Percentiles rank a stretch among this genome's conserved stretches.
Evolutionary conservation across 92 coral and sea anemone species (phyloP).

Genomic region (Heliopora coerulea): DNA sequence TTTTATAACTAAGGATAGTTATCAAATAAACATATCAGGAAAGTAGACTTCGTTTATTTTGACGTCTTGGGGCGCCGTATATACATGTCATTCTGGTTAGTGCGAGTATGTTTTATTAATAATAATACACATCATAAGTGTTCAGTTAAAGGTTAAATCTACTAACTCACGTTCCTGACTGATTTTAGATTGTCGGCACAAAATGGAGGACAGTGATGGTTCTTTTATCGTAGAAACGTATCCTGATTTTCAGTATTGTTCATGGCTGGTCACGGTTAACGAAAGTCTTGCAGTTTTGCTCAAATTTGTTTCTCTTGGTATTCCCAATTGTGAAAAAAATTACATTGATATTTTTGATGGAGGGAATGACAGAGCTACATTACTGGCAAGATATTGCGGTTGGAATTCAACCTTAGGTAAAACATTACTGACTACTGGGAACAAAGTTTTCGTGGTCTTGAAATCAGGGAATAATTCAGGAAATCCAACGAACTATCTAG

Average conservation of each 20-base stretch:
- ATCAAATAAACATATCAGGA: too few species aligned
- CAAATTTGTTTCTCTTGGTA: not conserved
- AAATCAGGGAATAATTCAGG: slow-evolving; percentile 18
- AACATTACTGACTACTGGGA: not conserved
- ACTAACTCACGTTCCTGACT: too few species aligned
- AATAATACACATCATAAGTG: too few species aligned
- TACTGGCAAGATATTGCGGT: slow-evolving; percentile 14
- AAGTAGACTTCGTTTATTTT: too few species aligned
- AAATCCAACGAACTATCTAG: not conserved
- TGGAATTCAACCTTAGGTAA: slow-evolving; percentile 16
- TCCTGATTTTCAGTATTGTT: slow-evolving; percentile 48
- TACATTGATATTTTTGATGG: slow-evolving; percentile 26
- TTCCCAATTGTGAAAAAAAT: slow-evolving; percentile 26
- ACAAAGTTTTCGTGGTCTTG: not conserved
- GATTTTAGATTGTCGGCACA: slow-evolving; percentile 14
- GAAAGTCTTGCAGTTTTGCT: not conserved
- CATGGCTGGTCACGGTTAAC: slow-evolving; percentile 43
- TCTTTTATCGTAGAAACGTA: too few species aligned
- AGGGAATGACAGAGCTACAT: not conserved
- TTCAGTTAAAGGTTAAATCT: too few species aligned
- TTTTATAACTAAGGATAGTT: too few species aligned
- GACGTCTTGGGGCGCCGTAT: too few species aligned
- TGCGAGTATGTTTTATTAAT: too few species aligned
- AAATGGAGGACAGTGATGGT: not conserved
- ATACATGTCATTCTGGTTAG: too few species aligned